Evolutionary conservation across 2,113 vertebrate species (phyloP), one percentile per base, ranked within the genome.

Genomic region (Panurus biarmicus): DNA sequence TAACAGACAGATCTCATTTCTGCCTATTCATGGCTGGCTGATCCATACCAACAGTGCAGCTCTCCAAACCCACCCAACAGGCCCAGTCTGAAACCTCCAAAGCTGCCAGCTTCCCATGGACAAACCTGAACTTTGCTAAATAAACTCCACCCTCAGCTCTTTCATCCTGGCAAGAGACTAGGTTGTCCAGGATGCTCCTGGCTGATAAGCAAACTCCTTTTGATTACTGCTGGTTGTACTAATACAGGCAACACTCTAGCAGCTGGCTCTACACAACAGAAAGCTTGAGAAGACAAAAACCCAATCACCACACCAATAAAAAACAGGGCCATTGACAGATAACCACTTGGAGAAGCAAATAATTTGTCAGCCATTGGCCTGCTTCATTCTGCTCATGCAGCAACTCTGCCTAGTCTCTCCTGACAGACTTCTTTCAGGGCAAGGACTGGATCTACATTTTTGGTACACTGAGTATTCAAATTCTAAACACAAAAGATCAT

Each of bases 11-110:
- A 54, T 65, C 14, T 75, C 45, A 69, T 13, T 65, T 67, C 65
- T 82, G 53, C 50, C 51, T 72, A 38, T 47, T 87, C 64, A 66
- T 0, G 0, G 33, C 42, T 20, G 35, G 28, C 51, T 10, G 7
- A 58, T 50, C 47, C 0, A 1, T 33, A 64, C 50, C 33, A 38
- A 66, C 4, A 65, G 26, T 3, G 2, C 40, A 54, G 20, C 33
- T 85, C 40, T 70, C 56, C 67, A 96, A 94, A 94, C 54, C 40
- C 70, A 95, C 51, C 24, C 77, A 83, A 85, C 50, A 83, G 64
- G 62, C 81, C 67, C 60, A 42, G 44, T 85, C 6, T 48, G 50
- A 71, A 74, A 24, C 33, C 47, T 85, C 26, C 54, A 89, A 29
- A 0, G 1, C 48, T 77, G 61, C 22, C 88, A 73, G 50, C 25